Percentiles rank a stretch among this genome's conserved stretches.
These are phyloP conservation scores for Percopsis transmontana DNA, from an alignment of 2,113 vertebrate genomes.

Conservation along the genomic window DNA sequence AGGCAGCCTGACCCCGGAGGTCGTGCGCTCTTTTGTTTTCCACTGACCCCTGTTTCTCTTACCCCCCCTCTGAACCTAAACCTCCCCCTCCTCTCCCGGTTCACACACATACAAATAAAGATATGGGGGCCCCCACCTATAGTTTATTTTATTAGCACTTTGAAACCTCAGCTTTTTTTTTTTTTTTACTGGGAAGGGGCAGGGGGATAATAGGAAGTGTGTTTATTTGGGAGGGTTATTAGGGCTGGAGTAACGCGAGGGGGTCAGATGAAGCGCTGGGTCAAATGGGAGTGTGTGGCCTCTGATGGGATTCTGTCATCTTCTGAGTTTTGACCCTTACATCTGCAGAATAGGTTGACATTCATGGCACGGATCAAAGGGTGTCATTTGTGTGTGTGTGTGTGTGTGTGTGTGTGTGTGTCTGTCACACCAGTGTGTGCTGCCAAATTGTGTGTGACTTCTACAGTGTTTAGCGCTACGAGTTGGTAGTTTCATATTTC, in stretches of 20 bases:
- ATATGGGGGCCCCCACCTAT: constrained; percentile 31
- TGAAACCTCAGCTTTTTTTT: constrained; percentile 66
- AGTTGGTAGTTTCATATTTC: no score
- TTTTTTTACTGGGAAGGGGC: constrained; percentile 1
- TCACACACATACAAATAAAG: constrained; percentile 44
- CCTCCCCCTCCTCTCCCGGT: constrained; percentile 26
- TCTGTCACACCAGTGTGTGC: neutral
- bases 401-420: neutral
- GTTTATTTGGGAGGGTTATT: constrained; percentile 73
- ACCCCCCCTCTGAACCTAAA: constrained; percentile 71
- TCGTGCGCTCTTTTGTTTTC: constrained; percentile 73
- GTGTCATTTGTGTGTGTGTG: neutral
- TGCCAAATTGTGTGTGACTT: neutral
- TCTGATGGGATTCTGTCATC: constrained; percentile 58
- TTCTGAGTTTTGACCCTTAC: constrained; percentile 36
- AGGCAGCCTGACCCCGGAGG: constrained; percentile 73
- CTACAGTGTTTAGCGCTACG: neutral
- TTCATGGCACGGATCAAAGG: no score
- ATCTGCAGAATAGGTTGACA: neutral
- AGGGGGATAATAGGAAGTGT: constrained; percentile 62
- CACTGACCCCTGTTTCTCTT: constrained; percentile 72
- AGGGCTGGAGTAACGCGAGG: constrained; percentile 68
- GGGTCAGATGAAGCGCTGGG: constrained; percentile 57
- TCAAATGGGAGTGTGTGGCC: constrained; percentile 59
- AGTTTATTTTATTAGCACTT: constrained; percentile 79